Evolutionary conservation across 2,888 invertebrate species (phyloP).

Genomic region (Laothoe populi): DNA sequence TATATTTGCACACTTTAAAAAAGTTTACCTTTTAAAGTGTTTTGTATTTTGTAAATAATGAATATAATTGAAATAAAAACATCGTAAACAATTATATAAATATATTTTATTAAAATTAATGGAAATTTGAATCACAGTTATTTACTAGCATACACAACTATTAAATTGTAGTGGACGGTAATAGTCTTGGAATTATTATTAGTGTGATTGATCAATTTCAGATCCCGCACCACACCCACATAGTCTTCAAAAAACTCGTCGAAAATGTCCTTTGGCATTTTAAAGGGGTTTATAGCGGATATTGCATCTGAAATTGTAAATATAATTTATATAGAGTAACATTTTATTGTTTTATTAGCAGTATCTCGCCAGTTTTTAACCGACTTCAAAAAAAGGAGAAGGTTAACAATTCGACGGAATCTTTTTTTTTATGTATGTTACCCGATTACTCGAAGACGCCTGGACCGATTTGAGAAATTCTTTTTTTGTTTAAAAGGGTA

Average conservation of each 20-base stretch:
- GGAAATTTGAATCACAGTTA: neutral
- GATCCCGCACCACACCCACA: constrained; percentile 11
- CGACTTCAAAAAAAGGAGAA: no score
- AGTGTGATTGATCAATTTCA: constrained; percentile 28
- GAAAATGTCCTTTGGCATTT: constrained; percentile 43
- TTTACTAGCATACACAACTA: constrained; percentile 29
- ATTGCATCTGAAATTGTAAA: constrained; percentile 24
- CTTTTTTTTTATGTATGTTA: no score
- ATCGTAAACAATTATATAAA: neutral
- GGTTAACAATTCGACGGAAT: no score
- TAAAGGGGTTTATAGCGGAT: constrained; percentile 42
- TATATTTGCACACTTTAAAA: no score
- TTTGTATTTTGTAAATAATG: no score
- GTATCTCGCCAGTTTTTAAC: no score
- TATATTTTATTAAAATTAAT: no score
- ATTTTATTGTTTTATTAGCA: no score
- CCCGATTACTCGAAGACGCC: no score
- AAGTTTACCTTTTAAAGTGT: no score
- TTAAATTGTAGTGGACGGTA: constrained; percentile 29
- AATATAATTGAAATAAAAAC: neutral
- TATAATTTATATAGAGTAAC: neutral
- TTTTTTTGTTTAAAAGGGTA: no score
- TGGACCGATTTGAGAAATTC: no score
- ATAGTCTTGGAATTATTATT: constrained; percentile 26
- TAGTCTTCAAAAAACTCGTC: constrained; percentile 43